Conservation (phyloP, 2,888 invertebrate species). For the Eueremaeus valkanovi region DNA sequence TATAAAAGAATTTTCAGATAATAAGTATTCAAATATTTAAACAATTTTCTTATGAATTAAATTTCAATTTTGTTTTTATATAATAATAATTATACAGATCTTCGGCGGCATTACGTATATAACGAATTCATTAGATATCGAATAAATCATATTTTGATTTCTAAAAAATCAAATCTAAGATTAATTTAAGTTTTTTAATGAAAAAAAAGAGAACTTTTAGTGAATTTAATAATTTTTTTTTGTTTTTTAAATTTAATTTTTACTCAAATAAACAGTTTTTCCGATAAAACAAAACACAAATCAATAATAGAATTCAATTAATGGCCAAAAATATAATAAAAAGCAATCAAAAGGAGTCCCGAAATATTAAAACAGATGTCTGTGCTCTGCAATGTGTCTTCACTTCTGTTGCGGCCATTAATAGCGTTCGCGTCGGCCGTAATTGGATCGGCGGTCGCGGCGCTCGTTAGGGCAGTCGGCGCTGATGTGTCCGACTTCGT, state of each 20-base stretch:
- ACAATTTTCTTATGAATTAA: too few relatives aligned
- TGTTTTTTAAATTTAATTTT: constrained; percentile 1
- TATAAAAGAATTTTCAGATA: neutral
- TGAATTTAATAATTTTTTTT: neutral
- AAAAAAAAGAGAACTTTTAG: too few relatives aligned
- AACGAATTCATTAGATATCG: neutral
- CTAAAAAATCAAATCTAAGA: neutral
- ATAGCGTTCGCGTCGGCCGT: neutral
- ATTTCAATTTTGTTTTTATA: neutral
- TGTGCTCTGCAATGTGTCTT: too few relatives aligned
- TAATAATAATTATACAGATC: neutral
- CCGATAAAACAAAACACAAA: neutral
- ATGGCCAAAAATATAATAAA: neutral
- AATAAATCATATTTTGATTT: neutral
- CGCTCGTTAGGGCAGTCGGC: constrained; percentile 28
- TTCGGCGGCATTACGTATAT: neutral
- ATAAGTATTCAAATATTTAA: neutral
- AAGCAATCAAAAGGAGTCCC: neutral
- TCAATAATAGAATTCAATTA: neutral
- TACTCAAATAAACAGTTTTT: neutral
- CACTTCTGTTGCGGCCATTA: neutral
- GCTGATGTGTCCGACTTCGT: constrained; percentile 30
- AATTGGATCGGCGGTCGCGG: constrained; percentile 10
- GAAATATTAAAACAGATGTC: neutral
- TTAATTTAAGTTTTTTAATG: neutral